These are phyloP conservation scores for Machaerirhynchus nigripectus DNA, from an alignment of 2,113 vertebrate genomes.

Conservation along the genomic window DNA sequence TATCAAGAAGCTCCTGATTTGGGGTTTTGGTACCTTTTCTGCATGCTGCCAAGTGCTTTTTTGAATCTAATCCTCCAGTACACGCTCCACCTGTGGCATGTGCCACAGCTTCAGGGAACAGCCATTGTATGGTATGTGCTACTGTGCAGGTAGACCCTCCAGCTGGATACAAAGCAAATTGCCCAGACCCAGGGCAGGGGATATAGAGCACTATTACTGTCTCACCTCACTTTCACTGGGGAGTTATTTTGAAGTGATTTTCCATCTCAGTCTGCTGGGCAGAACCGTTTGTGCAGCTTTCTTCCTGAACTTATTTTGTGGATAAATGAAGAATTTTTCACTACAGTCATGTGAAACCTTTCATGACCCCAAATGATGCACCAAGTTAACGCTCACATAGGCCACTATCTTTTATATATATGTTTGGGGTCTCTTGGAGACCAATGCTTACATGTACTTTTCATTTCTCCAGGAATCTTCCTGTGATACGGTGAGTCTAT, in stretches of 20 bases:
- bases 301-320: background rate
- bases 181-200: background rate
- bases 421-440: background rate
- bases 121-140: background rate
- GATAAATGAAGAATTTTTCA: background rate
- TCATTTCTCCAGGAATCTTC: background rate
- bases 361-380: background rate
- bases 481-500: background rate
- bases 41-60: background rate
- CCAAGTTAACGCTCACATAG: background rate
- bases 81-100: fast-evolving
- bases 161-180: background rate
- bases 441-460: background rate
- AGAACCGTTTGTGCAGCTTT: background rate
- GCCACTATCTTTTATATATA: background rate
- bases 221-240: background rate
- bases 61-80: background rate
- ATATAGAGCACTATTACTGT: background rate
- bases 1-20: background rate
- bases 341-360: background rate
- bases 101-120: background rate
- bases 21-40: background rate
- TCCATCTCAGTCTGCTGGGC: background rate
- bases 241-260: background rate
- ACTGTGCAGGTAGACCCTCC: background rate